Evolutionary conservation across 2,888 invertebrate species (phyloP).

Genomic region (Folsomia candida): DNA sequence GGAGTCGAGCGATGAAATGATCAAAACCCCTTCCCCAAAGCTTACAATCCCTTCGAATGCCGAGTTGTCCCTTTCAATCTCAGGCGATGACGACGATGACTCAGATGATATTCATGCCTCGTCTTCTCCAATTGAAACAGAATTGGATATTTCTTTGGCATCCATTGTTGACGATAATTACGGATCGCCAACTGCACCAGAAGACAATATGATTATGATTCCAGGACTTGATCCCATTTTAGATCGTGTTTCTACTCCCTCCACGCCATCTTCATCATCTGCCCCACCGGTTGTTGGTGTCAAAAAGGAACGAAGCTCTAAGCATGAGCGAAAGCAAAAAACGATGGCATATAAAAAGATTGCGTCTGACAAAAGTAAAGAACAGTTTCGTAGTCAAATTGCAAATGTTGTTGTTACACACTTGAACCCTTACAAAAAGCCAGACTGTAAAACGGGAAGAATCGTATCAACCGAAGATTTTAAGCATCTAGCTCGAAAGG

Average conservation of each 20-base stretch:
- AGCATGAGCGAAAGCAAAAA: slow-evolving; percentile 38
- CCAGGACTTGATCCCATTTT: slow-evolving; percentile 28
- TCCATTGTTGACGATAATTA: background rate
- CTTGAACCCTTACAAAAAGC: slow-evolving; percentile 82
- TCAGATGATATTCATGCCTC: background rate
- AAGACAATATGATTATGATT: slow-evolving; percentile 20
- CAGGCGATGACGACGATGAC: background rate
- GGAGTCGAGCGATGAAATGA: background rate
- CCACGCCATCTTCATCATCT: background rate
- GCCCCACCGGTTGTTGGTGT: slow-evolving; percentile 13
- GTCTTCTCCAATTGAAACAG: slow-evolving; percentile 36
- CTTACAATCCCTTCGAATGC: background rate
- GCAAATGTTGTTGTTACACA: slow-evolving; percentile 76
- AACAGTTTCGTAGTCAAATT: slow-evolving; percentile 73
- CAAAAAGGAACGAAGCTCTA: slow-evolving; percentile 17
- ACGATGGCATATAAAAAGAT: slow-evolving; percentile 30
- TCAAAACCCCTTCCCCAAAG: slow-evolving; percentile 1
- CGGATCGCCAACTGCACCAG: background rate
- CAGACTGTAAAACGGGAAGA: slow-evolving; percentile 77
- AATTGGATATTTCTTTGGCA: slow-evolving; percentile 30
- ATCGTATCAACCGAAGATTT: slow-evolving; percentile 89
- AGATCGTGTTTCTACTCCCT: slow-evolving; percentile 3
- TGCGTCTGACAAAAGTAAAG: slow-evolving; percentile 63
- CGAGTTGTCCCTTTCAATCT: background rate
- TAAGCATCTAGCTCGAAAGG: slow-evolving; percentile 90